A percentile compares a stretch with the other conserved stretches of the same genome.
phyloP scores from a whole-genome alignment of 2,797 vertebrate genomes.

The Rhabdomys pumilio region DNA sequence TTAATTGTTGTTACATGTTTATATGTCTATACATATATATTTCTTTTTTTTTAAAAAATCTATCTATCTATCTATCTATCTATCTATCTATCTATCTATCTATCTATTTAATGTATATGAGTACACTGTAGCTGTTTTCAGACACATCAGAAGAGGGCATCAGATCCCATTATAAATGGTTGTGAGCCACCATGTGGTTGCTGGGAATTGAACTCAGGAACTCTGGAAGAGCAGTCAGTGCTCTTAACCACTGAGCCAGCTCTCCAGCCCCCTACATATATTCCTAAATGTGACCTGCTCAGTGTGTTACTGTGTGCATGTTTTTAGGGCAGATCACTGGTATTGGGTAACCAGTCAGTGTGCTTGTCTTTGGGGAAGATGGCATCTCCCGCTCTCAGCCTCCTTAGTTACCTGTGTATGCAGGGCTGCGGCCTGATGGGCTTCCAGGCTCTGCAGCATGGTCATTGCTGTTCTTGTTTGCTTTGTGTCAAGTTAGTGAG shows the following conservation, averaged over 20 bases:
- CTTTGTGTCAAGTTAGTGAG: neutral
- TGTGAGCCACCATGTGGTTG: too few relatives aligned
- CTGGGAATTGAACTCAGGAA: too few relatives aligned
- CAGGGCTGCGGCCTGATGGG: neutral
- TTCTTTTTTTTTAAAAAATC: too few relatives aligned
- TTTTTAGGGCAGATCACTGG: neutral
- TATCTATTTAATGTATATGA: too few relatives aligned
- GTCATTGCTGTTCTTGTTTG: neutral
- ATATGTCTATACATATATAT: neutral
- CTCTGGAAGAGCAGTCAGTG: too few relatives aligned
- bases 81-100: too few relatives aligned
- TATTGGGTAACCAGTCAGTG: neutral
- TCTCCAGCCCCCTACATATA: neutral
- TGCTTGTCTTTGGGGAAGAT: neutral
- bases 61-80: too few relatives aligned
- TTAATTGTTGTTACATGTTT: neutral
- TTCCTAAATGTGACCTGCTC: neutral
- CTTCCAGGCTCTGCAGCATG: too few relatives aligned
- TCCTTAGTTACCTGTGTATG: neutral
- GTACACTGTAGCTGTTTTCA: too few relatives aligned
- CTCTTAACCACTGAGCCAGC: too few relatives aligned
- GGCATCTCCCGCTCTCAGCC: accelerated
- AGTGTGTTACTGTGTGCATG: neutral
- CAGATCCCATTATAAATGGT: too few relatives aligned
- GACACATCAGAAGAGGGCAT: too few relatives aligned